Conservation (phyloP, 2,888 invertebrate species). For the Polymixis lichenea region DNA sequence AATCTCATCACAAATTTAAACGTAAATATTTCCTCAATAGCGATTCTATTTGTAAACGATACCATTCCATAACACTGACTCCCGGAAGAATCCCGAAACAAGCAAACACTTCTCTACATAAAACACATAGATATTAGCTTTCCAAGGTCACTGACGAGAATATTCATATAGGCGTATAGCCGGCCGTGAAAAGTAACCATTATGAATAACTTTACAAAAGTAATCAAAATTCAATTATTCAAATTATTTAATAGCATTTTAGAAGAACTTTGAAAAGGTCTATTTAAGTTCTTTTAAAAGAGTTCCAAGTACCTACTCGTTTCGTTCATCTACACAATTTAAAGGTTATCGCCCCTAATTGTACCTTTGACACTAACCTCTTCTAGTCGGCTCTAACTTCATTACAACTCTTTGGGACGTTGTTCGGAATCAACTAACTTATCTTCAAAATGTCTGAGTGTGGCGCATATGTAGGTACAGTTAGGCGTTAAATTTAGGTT, state of each 20-base stretch:
- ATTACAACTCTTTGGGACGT: constrained; percentile 13
- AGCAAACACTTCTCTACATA: not conserved
- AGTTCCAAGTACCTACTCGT: constrained; percentile 8
- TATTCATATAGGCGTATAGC: not conserved
- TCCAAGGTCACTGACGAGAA: not conserved
- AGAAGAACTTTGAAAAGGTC: constrained; percentile 8
- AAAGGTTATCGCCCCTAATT: constrained; percentile 12
- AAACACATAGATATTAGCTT: not conserved
- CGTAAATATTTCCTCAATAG: constrained; percentile 10
- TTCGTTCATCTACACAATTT: constrained; percentile 10
- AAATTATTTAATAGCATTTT: not conserved
- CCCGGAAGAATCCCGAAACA: constrained; percentile 11
- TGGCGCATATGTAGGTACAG: not conserved
- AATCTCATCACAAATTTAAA: not conserved
- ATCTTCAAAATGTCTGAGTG: too few relatives aligned
- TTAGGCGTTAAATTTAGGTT: not conserved
- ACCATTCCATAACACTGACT: not conserved
- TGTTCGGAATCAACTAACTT: not conserved
- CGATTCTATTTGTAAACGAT: not conserved
- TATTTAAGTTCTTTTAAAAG: constrained; percentile 13
- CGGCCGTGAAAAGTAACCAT: not conserved
- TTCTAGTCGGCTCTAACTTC: constrained; percentile 7
- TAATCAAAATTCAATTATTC: constrained; percentile 26
- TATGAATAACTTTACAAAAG: constrained; percentile 20
- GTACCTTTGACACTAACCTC: not conserved